phyloP scores from a whole-genome alignment of 2,888 invertebrate genomes.

The Heliconius ismenius region DNA sequence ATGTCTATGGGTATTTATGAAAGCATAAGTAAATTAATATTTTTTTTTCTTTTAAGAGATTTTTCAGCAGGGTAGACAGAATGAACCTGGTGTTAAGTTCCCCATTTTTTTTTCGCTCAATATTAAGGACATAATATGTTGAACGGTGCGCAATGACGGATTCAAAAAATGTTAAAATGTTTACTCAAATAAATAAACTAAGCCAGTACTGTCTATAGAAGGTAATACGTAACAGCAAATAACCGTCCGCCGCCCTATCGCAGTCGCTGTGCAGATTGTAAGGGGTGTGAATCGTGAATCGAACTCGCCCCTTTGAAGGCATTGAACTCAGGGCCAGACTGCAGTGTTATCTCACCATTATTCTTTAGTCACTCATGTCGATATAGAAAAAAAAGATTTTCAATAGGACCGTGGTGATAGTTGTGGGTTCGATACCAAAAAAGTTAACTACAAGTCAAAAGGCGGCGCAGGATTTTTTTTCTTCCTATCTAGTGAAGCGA shows the following conservation, averaged over 20 bases:
- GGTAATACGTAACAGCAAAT: slow-evolving; percentile 5
- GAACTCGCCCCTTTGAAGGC: slow-evolving; percentile 17
- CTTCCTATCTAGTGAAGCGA: too few species aligned
- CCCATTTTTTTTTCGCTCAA: too few species aligned
- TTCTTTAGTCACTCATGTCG: background rate
- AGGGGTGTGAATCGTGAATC: slow-evolving; percentile 19
- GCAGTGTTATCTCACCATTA: background rate
- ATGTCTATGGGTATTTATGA: too few species aligned
- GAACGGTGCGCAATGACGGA: too few species aligned
- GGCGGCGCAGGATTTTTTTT: too few species aligned
- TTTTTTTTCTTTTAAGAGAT: too few species aligned
- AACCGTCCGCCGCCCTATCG: slow-evolving; percentile 1
- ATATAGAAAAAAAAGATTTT: background rate
- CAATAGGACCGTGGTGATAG: background rate
- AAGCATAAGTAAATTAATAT: too few species aligned
- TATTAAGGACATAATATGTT: too few species aligned
- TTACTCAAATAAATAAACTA: slow-evolving; percentile 16
- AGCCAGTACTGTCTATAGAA: background rate
- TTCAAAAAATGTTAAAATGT: background rate
- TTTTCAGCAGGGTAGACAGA: background rate
- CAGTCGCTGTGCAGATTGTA: slow-evolving; percentile 10
- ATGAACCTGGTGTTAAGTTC: background rate
- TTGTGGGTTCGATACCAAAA: background rate
- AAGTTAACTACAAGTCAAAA: too few species aligned
- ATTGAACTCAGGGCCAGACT: slow-evolving; percentile 7